A percentile compares a stretch with the other conserved stretches of the same genome.
phyloP scores from a whole-genome alignment of 2,797 vertebrate species.

The Phaenicophaeus curvirostris region DNA sequence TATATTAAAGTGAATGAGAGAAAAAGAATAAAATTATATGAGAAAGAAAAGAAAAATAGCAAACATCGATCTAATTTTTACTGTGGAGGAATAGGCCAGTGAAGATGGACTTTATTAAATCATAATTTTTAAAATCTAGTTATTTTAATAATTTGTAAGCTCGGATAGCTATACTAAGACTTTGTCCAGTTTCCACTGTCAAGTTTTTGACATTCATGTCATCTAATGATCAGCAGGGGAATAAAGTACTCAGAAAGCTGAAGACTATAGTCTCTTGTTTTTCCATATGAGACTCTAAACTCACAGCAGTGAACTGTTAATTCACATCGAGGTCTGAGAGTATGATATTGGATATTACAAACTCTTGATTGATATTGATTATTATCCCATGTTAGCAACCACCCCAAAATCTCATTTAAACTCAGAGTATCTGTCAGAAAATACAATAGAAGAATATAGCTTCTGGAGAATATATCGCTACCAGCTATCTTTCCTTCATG shows the following conservation, averaged over 20 bases:
- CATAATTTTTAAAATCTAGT: neutral
- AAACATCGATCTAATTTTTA: neutral
- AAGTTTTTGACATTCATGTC: neutral
- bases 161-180: neutral
- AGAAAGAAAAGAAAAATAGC: neutral
- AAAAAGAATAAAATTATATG: neutral
- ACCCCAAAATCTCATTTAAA: neutral
- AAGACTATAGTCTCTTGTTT: neutral
- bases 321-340: neutral
- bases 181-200: neutral
- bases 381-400: neutral
- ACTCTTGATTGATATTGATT: neutral
- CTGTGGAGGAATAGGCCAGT: neutral
- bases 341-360: neutral
- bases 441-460: neutral
- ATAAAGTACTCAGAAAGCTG: neutral
- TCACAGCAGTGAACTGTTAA: neutral
- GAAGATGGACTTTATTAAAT: neutral
- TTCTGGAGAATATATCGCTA: neutral
- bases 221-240: neutral
- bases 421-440: neutral
- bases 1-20: neutral
- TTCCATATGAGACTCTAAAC: neutral
- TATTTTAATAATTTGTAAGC: neutral
- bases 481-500: neutral